phyloP scores from a whole-genome alignment of 1,140 invertebrate species.

The Lordiphosa stackelbergi region DNA sequence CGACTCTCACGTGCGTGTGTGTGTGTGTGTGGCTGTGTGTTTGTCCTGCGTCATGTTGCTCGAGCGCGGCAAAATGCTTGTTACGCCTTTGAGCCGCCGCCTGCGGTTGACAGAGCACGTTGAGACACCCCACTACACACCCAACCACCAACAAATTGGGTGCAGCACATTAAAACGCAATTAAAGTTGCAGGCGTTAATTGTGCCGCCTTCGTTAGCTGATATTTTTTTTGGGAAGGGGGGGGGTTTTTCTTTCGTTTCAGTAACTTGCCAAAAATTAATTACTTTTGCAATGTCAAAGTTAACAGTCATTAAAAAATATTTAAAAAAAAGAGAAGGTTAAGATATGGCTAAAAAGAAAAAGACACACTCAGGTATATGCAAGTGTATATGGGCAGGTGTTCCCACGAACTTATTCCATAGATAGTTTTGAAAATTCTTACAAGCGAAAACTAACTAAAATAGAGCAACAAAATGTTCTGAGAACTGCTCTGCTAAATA shows the following conservation, averaged over 20 bases:
- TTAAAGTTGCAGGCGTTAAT: conserved; percentile 70
- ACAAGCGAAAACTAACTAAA: too few species aligned
- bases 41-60: conserved; percentile 37
- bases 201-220: conserved; percentile 34
- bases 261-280: conserved; percentile 56
- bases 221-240: too few species aligned
- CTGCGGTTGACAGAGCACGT: conserved; percentile 69
- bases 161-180: conserved; percentile 64
- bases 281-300: conserved; percentile 45
- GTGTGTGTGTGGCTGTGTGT: conserved; percentile 10
- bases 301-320: conserved; percentile 39
- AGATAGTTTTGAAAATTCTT: too few species aligned
- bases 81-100: conserved; percentile 67
- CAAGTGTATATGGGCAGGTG: too few species aligned
- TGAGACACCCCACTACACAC: conserved; percentile 15
- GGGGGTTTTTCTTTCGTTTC: conserved; percentile 7
- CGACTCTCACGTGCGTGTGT: conserved; percentile 21
- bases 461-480: too few species aligned
- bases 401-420: too few species aligned
- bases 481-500: too few species aligned
- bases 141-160: conserved; percentile 10
- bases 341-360: not conserved
- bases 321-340: not conserved
- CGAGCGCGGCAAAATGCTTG: conserved; percentile 54
- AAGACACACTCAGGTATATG: too few species aligned